Evolutionary conservation across 2,113 vertebrate species (phyloP), one percentile per base, ranked within the genome.

Genomic region (Eonycteris spelaea): DNA sequence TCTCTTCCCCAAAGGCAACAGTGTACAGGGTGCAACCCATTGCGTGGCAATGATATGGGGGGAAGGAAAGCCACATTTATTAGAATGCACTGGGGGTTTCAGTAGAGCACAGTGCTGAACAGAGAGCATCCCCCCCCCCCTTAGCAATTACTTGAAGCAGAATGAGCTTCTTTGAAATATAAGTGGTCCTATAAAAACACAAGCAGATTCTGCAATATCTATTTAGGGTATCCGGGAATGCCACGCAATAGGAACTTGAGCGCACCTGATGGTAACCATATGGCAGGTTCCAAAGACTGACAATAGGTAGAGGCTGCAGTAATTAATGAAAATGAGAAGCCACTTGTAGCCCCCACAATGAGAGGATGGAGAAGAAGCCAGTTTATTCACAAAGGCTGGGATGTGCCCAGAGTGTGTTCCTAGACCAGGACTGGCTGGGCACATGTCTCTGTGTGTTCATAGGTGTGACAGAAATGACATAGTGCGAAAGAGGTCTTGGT

Each of bases 251-350:
- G 95, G 94, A 91, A 90, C 96, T 77, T 73, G 91, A 97, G 67
- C 28, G 28, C 93, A 97, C 91, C 97, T 97, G 96, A 97, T 97
- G 97, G 96, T 51, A 95, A 96, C 96, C 97, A 97, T 95, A 97
- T 97, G 97, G 91, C 10, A 78, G 70, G 38, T 90, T 97, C 86
- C 16, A 11, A 75, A 95, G 95, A 6, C 85, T 95, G 96, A 97
- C 96, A 97, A 92, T 92, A 93, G 96, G 94, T 97, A 95, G 92
- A 95, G 78, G 63, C 91, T 79, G 73, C 33, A 38, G 73, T 91
- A 96, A 97, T 96, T 96, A 97, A 90, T 94, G 91, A 95, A 97
- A 91, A 96, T 86, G 92, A 94, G 77, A 95, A 4, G 19, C 92
- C 75, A 61, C 95, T 95, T 90, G 70, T 94, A 93, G 96, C 75